phyloP scores from a whole-genome alignment of 2,113 vertebrate genomes.

The Progne subis region DNA sequence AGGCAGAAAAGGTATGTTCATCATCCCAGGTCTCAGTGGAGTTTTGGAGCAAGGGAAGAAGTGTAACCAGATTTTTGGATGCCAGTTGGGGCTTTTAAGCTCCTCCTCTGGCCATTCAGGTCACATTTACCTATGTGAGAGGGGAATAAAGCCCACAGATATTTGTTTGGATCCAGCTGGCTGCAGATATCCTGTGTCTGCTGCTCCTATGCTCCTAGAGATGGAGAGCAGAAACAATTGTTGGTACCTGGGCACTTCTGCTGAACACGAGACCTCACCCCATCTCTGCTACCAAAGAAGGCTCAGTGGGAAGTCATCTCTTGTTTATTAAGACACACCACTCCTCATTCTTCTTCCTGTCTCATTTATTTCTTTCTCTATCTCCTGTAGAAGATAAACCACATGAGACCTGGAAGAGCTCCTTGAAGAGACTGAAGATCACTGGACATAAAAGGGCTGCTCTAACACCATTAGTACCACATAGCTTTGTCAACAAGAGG shows the following conservation, averaged over 20 bases:
- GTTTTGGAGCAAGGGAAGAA: neutral
- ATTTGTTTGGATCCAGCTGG: neutral
- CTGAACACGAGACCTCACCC: neutral
- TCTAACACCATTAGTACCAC: neutral
- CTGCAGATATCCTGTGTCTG: neutral
- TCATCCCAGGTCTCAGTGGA: neutral
- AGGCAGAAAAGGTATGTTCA: neutral
- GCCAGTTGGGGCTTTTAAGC: neutral
- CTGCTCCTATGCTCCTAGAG: neutral
- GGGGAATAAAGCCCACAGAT: neutral
- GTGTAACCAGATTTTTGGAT: neutral
- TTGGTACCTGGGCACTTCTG: neutral
- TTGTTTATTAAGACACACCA: neutral
- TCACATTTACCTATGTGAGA: neutral
- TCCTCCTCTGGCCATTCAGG: neutral
- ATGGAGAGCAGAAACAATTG: neutral
- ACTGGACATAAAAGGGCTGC: neutral
- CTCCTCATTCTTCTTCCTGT: neutral
- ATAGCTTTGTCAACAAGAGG: neutral
- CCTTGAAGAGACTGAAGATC: neutral
- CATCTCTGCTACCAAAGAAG: fast-evolving
- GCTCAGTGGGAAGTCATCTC: neutral
- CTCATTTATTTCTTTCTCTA: neutral
- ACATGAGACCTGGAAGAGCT: neutral
- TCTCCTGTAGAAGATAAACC: neutral